Evolutionary conservation across 2,797 vertebrate species (phyloP).

Genomic region (Tokudaia tokunoshimensis): DNA sequence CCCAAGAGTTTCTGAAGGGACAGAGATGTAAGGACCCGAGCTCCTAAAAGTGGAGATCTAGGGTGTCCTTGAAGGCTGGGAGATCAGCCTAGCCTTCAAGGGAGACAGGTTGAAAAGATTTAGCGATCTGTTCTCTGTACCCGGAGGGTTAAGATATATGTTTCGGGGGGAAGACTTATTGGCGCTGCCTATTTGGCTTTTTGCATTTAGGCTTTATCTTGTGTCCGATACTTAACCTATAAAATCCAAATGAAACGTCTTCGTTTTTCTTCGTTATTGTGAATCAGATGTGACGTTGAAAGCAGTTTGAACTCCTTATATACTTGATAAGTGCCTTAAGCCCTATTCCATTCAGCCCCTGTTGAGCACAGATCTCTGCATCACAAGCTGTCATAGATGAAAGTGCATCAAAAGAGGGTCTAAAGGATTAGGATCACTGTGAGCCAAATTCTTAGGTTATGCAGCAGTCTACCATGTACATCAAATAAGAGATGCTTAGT

Average conservation of each 20-base stretch:
- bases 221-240: constrained; percentile 65
- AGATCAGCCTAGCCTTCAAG: constrained; percentile 34
- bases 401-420: constrained; percentile 12
- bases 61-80: not conserved
- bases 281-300: constrained; percentile 68
- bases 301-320: constrained; percentile 70
- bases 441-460: constrained; percentile 22
- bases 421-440: constrained; percentile 9
- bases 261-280: constrained; percentile 69
- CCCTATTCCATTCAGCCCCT: not conserved
- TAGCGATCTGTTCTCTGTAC: not conserved
- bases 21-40: constrained; percentile 41
- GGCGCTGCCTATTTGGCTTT: constrained; percentile 9
- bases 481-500: constrained; percentile 24
- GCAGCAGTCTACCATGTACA: not conserved
- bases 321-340: constrained; percentile 56
- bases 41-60: constrained; percentile 26
- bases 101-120: constrained; percentile 27
- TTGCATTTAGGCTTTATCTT: constrained; percentile 66
- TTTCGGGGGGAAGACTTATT: constrained; percentile 42
- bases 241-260: constrained; percentile 68
- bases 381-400: constrained; percentile 49
- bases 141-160: constrained; percentile 33
- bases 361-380: constrained; percentile 44
- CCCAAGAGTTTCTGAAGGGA: constrained; percentile 55